phyloP scores from a whole-genome alignment of 2,797 vertebrate species.

The Enoplosus armatus region DNA sequence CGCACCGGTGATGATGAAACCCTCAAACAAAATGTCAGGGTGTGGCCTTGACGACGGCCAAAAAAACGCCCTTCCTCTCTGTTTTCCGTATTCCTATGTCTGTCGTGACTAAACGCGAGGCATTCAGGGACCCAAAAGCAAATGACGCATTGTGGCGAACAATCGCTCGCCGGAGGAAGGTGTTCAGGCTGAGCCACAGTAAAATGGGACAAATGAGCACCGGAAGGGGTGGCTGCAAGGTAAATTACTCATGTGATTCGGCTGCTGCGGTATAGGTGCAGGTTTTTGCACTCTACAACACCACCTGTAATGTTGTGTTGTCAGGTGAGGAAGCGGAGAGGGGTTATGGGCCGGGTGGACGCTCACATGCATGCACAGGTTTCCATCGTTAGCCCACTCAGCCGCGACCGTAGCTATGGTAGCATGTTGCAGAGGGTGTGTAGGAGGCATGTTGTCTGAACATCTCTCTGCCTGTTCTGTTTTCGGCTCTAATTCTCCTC shows the following conservation, averaged over 20 bases:
- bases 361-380: not conserved
- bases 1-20: not conserved
- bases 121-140: not conserved
- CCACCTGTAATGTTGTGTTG: not conserved
- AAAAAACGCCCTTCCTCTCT: not conserved
- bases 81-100: too few relatives aligned
- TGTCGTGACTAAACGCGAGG: too few relatives aligned
- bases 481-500: conserved; percentile 42
- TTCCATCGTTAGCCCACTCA: conserved; percentile 1
- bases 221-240: not conserved
- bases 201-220: conserved; percentile 31
- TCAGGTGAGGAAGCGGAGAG: not conserved
- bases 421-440: conserved; percentile 18
- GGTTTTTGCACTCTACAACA: not conserved
- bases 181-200: conserved; percentile 17
- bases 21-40: not conserved
- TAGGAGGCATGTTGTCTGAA: conserved; percentile 24
- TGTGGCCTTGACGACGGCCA: too few relatives aligned
- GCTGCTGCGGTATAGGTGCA: not conserved
- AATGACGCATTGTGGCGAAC: conserved; percentile 22
- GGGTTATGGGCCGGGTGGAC: not conserved
- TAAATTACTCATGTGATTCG: conserved; percentile 16
- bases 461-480: conserved; percentile 20
- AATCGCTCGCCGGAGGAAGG: conserved; percentile 6
- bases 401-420: conserved; percentile 26